Evolutionary conservation across 2,797 vertebrate genomes (phyloP).

Genomic region (Tenualosa thibaudeaui): DNA sequence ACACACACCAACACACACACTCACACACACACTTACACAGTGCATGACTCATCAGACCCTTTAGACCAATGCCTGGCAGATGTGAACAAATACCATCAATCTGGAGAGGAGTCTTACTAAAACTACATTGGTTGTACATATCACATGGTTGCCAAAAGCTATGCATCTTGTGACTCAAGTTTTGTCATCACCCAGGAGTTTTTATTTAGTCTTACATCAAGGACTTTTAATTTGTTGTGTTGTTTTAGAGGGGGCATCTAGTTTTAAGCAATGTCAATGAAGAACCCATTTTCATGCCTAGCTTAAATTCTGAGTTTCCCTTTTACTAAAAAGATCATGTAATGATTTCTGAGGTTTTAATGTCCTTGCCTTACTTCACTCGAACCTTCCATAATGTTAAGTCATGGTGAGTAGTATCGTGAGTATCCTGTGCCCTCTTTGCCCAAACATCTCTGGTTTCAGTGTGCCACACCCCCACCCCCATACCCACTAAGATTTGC

Average conservation of each 20-base stretch:
- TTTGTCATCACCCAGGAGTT: not conserved
- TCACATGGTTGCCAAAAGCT: not conserved
- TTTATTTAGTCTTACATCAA: not conserved
- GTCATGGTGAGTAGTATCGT: not conserved
- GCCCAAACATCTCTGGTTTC: constrained; percentile 27
- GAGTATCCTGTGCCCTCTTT: not conserved
- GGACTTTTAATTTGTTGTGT: not conserved
- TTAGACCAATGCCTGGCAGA: not conserved
- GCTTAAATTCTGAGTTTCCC: not conserved
- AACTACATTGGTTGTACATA: not conserved
- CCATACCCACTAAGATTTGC: not conserved
- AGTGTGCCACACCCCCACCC: not conserved
- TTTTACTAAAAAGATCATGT: not conserved
- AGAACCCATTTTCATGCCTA: not conserved
- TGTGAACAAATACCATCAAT: not conserved
- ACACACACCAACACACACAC: constrained; percentile 66
- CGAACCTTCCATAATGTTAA: not conserved
- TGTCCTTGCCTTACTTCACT: not conserved
- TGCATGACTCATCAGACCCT: not conserved
- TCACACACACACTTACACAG: not conserved
- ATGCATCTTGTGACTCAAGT: not conserved
- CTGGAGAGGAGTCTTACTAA: not conserved
- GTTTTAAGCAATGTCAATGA: not conserved
- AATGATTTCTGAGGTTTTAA: not conserved
- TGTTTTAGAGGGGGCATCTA: not conserved